Percentiles rank a stretch among this genome's conserved stretches.
These are phyloP conservation scores for Grammomys dolichurus DNA, from an alignment of 2,113 vertebrate species.

Conservation along the genomic window DNA sequence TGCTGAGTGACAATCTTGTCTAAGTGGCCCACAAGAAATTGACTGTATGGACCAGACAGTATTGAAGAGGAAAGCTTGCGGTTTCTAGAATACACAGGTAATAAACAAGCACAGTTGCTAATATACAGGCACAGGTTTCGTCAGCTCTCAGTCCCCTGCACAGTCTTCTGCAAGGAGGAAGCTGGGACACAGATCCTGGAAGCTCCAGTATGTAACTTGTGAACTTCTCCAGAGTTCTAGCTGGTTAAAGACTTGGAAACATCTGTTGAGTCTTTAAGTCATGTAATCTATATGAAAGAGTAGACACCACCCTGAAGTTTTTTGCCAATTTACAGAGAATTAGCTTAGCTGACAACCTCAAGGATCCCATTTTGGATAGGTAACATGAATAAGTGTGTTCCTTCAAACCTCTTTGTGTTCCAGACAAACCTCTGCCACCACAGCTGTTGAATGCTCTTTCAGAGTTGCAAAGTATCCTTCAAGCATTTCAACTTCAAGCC, in stretches of 20 bases:
- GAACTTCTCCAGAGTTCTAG: slow-evolving; percentile 79
- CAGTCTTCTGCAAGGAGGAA: slow-evolving; percentile 64
- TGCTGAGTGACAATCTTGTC: neutral
- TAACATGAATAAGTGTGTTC: slow-evolving; percentile 39
- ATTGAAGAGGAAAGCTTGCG: neutral
- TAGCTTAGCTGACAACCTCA: slow-evolving; percentile 75
- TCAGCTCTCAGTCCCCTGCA: slow-evolving; percentile 48
- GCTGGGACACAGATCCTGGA: slow-evolving; percentile 67
- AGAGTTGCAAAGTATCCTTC: neutral
- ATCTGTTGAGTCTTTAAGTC: slow-evolving; percentile 76
- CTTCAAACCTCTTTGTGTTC: neutral
- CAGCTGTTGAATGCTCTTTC: neutral
- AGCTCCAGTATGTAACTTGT: slow-evolving; percentile 68
- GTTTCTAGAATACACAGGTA: neutral
- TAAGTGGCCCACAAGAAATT: neutral
- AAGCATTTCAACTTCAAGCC: slow-evolving; percentile 82
- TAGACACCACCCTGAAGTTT: slow-evolving; percentile 87
- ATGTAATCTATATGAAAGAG: slow-evolving; percentile 87
- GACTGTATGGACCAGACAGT: neutral
- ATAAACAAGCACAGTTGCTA: neutral
- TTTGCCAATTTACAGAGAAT: slow-evolving; percentile 75
- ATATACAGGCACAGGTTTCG: slow-evolving; percentile 70
- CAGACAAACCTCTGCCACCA: neutral
- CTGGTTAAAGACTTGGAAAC: slow-evolving; percentile 77
- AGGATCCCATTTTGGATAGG: slow-evolving; percentile 67